A percentile compares a stretch with the other conserved stretches of the same genome.
Conservation (phyloP, 1,140 invertebrate species). For the Hirudo medicinalis region DNA sequence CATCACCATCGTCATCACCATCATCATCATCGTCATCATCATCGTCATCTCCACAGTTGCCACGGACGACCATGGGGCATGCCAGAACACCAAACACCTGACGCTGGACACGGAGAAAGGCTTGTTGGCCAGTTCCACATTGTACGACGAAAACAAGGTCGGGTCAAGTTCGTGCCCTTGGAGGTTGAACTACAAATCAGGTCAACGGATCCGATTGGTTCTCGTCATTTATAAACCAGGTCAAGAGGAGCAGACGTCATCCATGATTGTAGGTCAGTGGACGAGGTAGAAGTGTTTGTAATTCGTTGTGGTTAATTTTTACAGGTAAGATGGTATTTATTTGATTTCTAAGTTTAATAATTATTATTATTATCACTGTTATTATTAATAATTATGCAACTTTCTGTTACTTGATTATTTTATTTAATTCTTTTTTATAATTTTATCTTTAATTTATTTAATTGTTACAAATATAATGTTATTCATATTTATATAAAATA, state of each 20-base stretch:
- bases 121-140: not conserved
- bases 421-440: too few species aligned
- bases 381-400: too few species aligned
- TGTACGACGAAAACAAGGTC: conserved; percentile 4
- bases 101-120: not conserved
- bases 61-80: not conserved
- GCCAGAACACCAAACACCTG: not conserved
- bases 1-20: not conserved
- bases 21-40: not conserved
- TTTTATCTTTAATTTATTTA: too few species aligned
- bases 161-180: conserved; percentile 3
- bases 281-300: too few species aligned
- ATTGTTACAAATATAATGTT: too few species aligned
- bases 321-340: too few species aligned
- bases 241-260: not conserved
- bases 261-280: too few species aligned
- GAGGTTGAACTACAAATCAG: not conserved
- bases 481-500: too few species aligned
- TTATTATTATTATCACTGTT: too few species aligned
- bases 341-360: too few species aligned
- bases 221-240: conserved; percentile 11
- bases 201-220: conserved; percentile 14
- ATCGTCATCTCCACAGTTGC: not conserved
- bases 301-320: too few species aligned
- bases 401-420: too few species aligned